Percentiles rank a stretch among this genome's conserved stretches.
Evolutionary conservation across 2,113 vertebrate genomes (phyloP).

Genomic region (Laticauda laticaudata): DNA sequence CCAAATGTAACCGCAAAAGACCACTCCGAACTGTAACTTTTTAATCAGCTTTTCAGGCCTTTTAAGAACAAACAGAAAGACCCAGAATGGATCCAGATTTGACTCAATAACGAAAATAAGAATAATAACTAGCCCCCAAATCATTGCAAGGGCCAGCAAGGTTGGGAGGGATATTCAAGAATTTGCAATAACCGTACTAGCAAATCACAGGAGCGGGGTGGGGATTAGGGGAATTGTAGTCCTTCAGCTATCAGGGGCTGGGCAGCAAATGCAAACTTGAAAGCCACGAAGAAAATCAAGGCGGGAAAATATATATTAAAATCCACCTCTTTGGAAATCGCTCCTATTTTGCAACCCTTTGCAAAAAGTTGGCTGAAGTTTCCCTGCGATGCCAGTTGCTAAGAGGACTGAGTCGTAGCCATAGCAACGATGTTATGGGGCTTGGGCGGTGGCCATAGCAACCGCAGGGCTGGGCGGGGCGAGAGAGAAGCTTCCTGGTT

Average conservation of each 20-base stretch:
- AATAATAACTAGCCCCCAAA: background rate
- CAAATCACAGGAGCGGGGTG: background rate
- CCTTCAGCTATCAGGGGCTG: background rate
- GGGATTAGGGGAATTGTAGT: background rate
- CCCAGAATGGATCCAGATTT: background rate
- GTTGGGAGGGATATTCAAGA: background rate
- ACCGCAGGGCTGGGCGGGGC: background rate
- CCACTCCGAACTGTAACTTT: background rate
- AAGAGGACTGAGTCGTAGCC: background rate
- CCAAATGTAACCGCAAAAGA: background rate
- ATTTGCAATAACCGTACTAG: background rate
- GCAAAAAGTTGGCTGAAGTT: background rate
- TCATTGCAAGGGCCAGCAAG: background rate
- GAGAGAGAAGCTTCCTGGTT: background rate
- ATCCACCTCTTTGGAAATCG: background rate
- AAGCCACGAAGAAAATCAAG: background rate
- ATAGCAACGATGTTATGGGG: background rate
- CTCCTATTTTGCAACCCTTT: background rate
- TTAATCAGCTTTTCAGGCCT: background rate
- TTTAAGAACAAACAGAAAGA: background rate
- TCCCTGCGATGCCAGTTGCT: background rate
- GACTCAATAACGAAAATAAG: background rate
- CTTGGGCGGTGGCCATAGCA: background rate
- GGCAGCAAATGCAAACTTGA: background rate
- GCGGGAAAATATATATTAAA: background rate